Conservation (phyloP, 2,113 vertebrate genomes). For the Campylomormyrus numenius region DNA sequence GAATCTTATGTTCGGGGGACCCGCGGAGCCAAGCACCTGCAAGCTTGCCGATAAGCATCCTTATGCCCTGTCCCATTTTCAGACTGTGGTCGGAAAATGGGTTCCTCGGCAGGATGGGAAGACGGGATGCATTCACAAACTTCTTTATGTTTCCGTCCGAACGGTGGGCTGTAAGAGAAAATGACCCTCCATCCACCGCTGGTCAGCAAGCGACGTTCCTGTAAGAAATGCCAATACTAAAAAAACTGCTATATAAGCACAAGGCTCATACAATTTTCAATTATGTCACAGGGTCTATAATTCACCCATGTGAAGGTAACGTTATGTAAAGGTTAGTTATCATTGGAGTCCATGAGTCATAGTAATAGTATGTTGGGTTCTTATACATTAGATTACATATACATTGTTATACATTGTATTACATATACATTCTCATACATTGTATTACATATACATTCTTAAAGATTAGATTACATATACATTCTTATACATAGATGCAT, state of each 20-base stretch:
- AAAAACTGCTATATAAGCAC: background rate
- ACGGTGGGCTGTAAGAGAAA: too few relatives aligned
- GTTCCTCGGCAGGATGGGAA: conserved; percentile 15
- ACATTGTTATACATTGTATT: too few relatives aligned
- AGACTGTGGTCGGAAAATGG: conserved; percentile 13
- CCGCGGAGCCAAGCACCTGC: conserved; percentile 47
- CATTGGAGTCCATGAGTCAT: background rate
- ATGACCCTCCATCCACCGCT: background rate
- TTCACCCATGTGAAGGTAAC: background rate
- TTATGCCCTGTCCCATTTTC: conserved; percentile 33
- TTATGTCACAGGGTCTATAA: background rate
- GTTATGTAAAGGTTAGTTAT: background rate
- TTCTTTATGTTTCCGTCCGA: conserved; percentile 42
- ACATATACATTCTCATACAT: too few relatives aligned
- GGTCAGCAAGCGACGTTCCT: background rate
- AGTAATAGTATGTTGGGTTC: background rate
- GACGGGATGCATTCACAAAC: conserved; percentile 11
- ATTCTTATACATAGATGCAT: background rate
- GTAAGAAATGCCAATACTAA: background rate
- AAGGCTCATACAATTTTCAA: background rate
- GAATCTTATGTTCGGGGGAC: conserved; percentile 18
- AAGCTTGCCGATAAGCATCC: conserved; percentile 47
- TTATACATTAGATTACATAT: background rate
- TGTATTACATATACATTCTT: too few relatives aligned
- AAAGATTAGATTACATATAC: too few relatives aligned